Evolutionary conservation across 2,113 vertebrate species (phyloP).

Genomic region (Gambusia affinis): DNA sequence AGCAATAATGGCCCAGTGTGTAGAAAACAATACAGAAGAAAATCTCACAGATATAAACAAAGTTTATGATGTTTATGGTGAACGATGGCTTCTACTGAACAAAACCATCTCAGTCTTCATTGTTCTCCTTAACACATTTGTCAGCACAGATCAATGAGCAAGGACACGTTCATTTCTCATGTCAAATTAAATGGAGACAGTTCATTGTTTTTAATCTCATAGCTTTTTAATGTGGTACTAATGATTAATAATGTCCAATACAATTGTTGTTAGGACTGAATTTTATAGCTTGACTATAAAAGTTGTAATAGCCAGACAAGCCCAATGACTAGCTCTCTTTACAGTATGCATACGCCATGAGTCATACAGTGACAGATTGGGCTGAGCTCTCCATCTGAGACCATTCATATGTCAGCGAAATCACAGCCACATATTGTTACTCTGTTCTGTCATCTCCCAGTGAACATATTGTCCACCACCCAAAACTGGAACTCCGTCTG

Average conservation of each 20-base stretch:
- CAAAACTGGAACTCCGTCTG: conserved; percentile 26
- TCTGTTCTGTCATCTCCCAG: conserved; percentile 24
- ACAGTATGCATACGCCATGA: conserved; percentile 56
- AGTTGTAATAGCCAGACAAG: conserved; percentile 25
- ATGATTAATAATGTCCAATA: neutral
- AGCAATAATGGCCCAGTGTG: conserved; percentile 11
- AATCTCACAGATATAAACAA: conserved; percentile 10
- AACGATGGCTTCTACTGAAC: conserved; percentile 23
- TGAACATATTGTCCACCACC: conserved; percentile 43
- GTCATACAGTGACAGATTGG: conserved; percentile 65
- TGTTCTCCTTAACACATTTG: conserved; percentile 5
- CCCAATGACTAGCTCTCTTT: conserved; percentile 33
- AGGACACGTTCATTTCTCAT: neutral
- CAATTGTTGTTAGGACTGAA: neutral
- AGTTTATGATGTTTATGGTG: conserved; percentile 15
- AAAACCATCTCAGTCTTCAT: conserved; percentile 11
- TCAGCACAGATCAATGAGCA: neutral
- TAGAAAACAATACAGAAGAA: conserved; percentile 18
- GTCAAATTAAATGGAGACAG: neutral
- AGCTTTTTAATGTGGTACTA: neutral
- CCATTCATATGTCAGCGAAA: conserved; percentile 60
- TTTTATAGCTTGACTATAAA: conserved; percentile 24
- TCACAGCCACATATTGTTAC: conserved; percentile 48
- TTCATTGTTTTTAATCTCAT: neutral
- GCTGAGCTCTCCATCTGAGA: conserved; percentile 61